These are phyloP conservation scores for Caerostris darwini DNA, from an alignment of 1,140 invertebrate species.

Conservation along the genomic window DNA sequence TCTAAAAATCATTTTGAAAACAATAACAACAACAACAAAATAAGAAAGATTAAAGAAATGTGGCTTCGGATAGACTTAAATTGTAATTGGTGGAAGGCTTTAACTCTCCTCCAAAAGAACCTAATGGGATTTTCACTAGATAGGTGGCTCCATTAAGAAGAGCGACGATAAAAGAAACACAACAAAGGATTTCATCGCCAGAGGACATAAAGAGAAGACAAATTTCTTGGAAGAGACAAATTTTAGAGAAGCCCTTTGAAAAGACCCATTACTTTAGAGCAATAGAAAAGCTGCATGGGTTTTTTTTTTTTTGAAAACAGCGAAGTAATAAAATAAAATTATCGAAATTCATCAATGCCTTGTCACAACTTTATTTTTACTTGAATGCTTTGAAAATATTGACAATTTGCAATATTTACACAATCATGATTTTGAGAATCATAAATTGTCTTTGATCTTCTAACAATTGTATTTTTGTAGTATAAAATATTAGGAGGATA, in stretches of 20 bases:
- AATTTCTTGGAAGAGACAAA: constrained; percentile 16
- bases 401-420: too few relatives aligned
- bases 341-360: too few relatives aligned
- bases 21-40: too few relatives aligned
- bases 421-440: too few relatives aligned
- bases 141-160: constrained; percentile 35
- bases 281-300: not conserved
- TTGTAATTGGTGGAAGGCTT: not conserved
- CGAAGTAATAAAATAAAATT: not conserved
- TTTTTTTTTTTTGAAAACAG: not conserved
- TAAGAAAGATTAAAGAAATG: not conserved
- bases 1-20: too few relatives aligned
- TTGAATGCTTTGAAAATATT: too few relatives aligned
- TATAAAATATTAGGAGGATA: too few relatives aligned
- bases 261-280: not conserved
- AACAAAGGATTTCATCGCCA: constrained; percentile 3
- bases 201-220: not conserved
- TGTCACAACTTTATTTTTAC: too few relatives aligned
- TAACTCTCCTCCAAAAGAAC: not conserved
- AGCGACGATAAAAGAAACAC: not conserved
- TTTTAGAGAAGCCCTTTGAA: not conserved
- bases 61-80: constrained; percentile 6
- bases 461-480: too few relatives aligned
- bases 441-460: too few relatives aligned
- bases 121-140: constrained; percentile 8